Evolutionary conservation across 2,888 invertebrate genomes (phyloP).

Genomic region (Aricia artaxerxes): DNA sequence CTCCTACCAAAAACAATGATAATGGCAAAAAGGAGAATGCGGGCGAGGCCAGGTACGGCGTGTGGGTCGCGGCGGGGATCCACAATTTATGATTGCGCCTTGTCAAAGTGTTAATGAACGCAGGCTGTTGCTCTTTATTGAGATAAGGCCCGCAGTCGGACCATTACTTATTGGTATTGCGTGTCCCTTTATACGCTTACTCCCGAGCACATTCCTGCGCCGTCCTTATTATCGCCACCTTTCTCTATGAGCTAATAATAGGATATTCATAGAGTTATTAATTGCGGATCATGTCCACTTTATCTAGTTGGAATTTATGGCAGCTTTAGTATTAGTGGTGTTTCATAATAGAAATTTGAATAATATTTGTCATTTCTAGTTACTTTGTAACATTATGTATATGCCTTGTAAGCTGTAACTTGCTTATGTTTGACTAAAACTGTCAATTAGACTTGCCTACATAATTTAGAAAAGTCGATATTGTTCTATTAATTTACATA

Average conservation of each 20-base stretch:
- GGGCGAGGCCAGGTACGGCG: conserved; percentile 63
- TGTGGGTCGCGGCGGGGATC: conserved; percentile 74
- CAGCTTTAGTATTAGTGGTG: not conserved
- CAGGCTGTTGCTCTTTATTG: conserved; percentile 79
- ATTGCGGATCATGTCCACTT: conserved; percentile 20
- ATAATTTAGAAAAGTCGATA: no score
- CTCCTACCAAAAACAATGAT: conserved; percentile 74
- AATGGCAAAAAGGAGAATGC: conserved; percentile 76
- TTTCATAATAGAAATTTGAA: not conserved
- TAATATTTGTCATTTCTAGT: not conserved
- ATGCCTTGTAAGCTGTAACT: not conserved
- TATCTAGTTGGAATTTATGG: conserved; percentile 19
- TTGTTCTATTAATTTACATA: no score
- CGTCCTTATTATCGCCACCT: conserved; percentile 66
- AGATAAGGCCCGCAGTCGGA: conserved; percentile 74
- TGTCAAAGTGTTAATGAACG: conserved; percentile 80
- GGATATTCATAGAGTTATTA: conserved; percentile 61
- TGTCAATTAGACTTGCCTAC: no score
- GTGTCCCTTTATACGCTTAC: conserved; percentile 62
- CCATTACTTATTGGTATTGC: conserved; percentile 74
- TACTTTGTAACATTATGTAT: not conserved
- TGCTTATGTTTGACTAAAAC: no score
- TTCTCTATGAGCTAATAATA: conserved; percentile 54
- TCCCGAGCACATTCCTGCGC: conserved; percentile 63
- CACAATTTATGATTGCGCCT: conserved; percentile 78